A percentile compares a stretch with the other conserved stretches of the same genome.
Evolutionary conservation across 2,113 vertebrate genomes (phyloP).

Genomic region (Poecilia latipinna): DNA sequence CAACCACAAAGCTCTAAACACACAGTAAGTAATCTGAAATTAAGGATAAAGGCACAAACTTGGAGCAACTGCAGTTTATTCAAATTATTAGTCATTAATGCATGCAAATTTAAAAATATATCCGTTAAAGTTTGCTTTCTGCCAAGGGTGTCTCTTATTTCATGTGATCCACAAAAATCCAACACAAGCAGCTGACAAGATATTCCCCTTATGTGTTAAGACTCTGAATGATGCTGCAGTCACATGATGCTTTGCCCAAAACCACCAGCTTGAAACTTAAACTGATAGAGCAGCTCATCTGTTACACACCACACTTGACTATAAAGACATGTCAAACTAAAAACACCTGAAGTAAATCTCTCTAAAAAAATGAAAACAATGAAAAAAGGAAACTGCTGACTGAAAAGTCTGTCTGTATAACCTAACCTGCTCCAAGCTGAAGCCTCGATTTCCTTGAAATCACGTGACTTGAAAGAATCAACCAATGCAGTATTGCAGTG

Average conservation of each 20-base stretch:
- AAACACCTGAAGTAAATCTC: not conserved
- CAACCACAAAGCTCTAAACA: not conserved
- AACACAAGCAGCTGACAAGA: not conserved
- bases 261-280: not conserved
- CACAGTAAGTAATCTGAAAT: not conserved
- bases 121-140: not conserved
- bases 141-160: not conserved
- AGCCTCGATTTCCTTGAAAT: slow-evolving; percentile 51
- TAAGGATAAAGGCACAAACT: not conserved
- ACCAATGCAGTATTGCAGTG: not conserved
- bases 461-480: slow-evolving; percentile 57
- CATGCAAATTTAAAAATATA: not conserved
- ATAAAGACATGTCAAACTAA: slow-evolving; percentile 18
- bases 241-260: not conserved
- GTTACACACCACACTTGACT: not conserved
- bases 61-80: not conserved
- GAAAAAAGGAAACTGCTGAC: slow-evolving; percentile 22
- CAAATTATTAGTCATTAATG: not conserved
- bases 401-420: not conserved
- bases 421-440: not conserved
- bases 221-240: not conserved
- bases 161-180: not conserved
- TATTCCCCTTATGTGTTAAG: not conserved
- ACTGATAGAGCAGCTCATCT: not conserved
- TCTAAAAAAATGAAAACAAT: not conserved